Conservation (phyloP, 2,113 vertebrate species). For the Stictonetta naevosa region DNA sequence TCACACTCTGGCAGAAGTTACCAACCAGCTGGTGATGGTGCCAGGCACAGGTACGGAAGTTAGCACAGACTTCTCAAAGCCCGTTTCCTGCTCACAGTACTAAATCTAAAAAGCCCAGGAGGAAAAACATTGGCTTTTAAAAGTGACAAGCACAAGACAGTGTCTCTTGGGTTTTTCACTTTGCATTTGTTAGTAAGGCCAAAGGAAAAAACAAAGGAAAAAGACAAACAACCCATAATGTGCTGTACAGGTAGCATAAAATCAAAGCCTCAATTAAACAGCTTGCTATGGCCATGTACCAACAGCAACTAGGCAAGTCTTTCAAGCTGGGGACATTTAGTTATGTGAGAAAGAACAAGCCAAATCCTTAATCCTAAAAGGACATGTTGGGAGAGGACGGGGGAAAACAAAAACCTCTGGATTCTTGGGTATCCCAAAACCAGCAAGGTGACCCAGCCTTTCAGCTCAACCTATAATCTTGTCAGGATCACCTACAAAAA, state of each 20-base stretch:
- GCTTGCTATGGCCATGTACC: neutral
- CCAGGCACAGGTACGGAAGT: conserved; percentile 82
- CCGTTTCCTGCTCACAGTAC: neutral
- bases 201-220: fast-evolving
- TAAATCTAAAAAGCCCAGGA: fast-evolving
- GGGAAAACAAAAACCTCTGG: neutral
- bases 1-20: conserved; percentile 96
- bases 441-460: neutral
- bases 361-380: neutral
- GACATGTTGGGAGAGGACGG: neutral
- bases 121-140: neutral
- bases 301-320: neutral
- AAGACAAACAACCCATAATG: neutral
- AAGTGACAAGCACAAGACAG: neutral
- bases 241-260: neutral
- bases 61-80: neutral
- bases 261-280: neutral
- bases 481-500: neutral
- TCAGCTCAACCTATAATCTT: neutral
- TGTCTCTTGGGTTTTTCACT: neutral
- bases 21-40: conserved; percentile 85
- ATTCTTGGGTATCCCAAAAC: neutral
- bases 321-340: neutral
- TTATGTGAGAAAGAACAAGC: too few relatives aligned
- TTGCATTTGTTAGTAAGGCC: neutral